These are phyloP conservation scores for Mirounga angustirostris DNA, from an alignment of 2,113 vertebrate species.

Conservation along the genomic window DNA sequence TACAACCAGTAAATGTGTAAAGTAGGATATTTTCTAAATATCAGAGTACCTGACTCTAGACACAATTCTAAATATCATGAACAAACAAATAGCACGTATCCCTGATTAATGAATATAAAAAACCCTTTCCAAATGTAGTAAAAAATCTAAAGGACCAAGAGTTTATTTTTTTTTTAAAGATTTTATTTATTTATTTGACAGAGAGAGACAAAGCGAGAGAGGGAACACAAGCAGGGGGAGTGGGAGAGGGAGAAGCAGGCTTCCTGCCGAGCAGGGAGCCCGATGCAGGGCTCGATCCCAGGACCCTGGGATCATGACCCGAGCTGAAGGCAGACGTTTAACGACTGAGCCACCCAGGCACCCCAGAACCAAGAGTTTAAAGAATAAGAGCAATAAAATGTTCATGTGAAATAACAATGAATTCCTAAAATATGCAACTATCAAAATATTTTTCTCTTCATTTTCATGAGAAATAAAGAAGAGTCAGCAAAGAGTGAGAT, in stretches of 20 bases:
- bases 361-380: background rate
- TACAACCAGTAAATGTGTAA: conserved; percentile 21
- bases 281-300: no score
- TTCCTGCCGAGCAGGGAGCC: no score
- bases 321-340: no score
- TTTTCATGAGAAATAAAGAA: background rate
- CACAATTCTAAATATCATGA: background rate
- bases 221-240: no score
- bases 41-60: background rate
- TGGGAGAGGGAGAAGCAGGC: no score
- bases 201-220: no score
- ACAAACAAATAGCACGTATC: background rate
- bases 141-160: background rate
- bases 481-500: background rate
- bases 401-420: background rate
- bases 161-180: background rate
- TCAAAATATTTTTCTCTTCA: conserved; percentile 27
- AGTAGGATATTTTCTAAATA: background rate
- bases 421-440: background rate
- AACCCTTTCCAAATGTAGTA: background rate
- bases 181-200: no score
- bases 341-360: no score
- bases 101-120: background rate
- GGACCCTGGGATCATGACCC: no score
- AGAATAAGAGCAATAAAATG: background rate